Evolutionary conservation across 2,888 invertebrate genomes (phyloP).

Genomic region (Bugulina stolonifera): DNA sequence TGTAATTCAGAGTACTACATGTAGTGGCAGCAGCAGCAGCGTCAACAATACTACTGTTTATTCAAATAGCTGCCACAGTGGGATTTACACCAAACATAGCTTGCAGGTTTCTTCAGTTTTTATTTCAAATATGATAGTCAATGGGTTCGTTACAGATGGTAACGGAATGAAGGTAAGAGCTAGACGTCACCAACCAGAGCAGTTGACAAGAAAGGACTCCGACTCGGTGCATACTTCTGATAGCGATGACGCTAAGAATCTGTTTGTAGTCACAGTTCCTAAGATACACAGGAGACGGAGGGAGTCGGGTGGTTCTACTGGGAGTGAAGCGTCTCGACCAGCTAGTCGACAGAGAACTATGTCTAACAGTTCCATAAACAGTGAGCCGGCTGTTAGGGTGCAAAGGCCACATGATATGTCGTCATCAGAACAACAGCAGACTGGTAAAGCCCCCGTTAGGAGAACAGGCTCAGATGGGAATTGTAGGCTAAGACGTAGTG

Average conservation of each 20-base stretch:
- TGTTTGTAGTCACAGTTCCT: background rate
- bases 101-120: no score
- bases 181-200: background rate
- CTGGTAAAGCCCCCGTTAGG: background rate
- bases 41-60: no score
- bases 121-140: no score
- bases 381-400: slow-evolving; percentile 6
- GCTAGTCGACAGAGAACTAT: background rate
- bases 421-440: background rate
- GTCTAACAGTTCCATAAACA: slow-evolving; percentile 6
- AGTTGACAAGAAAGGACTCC: background rate
- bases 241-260: background rate
- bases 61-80: no score
- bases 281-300: slow-evolving; percentile 8
- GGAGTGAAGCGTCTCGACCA: background rate
- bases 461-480: slow-evolving; percentile 11
- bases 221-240: slow-evolving; percentile 2
- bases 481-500: slow-evolving; percentile 8
- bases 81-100: no score
- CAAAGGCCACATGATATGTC: background rate
- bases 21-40: no score
- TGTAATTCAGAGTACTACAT: no score
- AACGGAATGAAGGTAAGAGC: background rate
- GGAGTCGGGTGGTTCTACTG: slow-evolving; percentile 22
- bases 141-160: no score